Conservation (phyloP, 2,888 invertebrate species). For the Pandemis corylana region DNA sequence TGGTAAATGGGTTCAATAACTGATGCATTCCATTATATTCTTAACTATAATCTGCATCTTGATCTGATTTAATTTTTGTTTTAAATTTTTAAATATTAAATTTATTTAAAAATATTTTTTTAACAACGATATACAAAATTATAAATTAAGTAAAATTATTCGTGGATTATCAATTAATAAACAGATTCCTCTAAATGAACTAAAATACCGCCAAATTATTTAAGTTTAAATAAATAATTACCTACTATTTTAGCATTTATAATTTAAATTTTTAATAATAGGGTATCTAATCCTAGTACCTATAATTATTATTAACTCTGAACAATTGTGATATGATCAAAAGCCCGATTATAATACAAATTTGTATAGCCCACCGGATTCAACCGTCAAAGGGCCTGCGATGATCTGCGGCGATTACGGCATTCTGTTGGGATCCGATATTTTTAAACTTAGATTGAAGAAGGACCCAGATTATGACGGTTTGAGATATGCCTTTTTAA, state of each 20-base stretch:
- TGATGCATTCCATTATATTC: slow-evolving; percentile 81
- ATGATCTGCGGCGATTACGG: slow-evolving; percentile 25
- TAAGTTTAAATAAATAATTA: slow-evolving; percentile 86
- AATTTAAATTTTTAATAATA: slow-evolving; percentile 85
- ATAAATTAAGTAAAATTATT: slow-evolving; percentile 81
- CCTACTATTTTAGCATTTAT: slow-evolving; percentile 82
- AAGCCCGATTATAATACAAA: too few species aligned
- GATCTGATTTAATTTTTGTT: slow-evolving; percentile 86
- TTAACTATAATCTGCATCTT: slow-evolving; percentile 89
- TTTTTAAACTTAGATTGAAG: slow-evolving; percentile 37
- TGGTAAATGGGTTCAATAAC: too few species aligned
- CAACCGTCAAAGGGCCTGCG: neutral
- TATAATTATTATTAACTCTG: too few species aligned
- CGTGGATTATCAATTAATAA: slow-evolving; percentile 88
- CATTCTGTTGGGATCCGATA: slow-evolving; percentile 23
- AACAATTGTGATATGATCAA: too few species aligned
- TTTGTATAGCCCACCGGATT: slow-evolving; percentile 20
- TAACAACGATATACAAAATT: slow-evolving; percentile 79
- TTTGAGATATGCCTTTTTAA: slow-evolving; percentile 27
- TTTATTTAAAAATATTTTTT: slow-evolving; percentile 75
- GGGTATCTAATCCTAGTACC: slow-evolving; percentile 89
- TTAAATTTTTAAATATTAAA: slow-evolving; percentile 73
- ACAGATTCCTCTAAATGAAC: slow-evolving; percentile 89
- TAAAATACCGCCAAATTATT: slow-evolving; percentile 89
- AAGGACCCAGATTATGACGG: slow-evolving; percentile 9